Conservation (phyloP, 2,888 invertebrate species). For the Masnerella sp. region DNA sequence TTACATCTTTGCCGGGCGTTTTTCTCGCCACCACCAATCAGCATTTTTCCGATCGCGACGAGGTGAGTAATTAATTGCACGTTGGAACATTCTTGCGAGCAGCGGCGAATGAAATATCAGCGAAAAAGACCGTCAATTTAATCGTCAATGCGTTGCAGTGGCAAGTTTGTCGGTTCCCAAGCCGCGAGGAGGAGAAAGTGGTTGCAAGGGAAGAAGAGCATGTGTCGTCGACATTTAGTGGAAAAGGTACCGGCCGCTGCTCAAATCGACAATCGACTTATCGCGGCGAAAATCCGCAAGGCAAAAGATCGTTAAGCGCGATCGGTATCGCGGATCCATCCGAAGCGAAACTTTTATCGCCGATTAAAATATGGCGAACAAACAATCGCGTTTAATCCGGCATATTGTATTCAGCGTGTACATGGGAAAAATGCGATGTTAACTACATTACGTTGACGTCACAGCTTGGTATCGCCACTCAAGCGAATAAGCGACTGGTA, state of each 20-base stretch:
- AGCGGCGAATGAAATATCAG: conserved; percentile 54
- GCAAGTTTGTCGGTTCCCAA: conserved; percentile 37
- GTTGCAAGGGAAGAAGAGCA: conserved; percentile 54
- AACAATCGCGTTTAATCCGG: conserved; percentile 48
- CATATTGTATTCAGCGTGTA: conserved; percentile 40
- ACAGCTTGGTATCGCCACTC: conserved; percentile 38
- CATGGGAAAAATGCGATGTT: conserved; percentile 51
- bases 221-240: conserved; percentile 36
- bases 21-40: conserved; percentile 52
- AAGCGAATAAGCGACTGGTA: conserved; percentile 41
- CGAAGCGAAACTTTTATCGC: conserved; percentile 22
- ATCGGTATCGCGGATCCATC: no score
- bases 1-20: conserved; percentile 50
- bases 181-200: conserved; percentile 51
- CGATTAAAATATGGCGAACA: conserved; percentile 37
- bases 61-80: conserved; percentile 56
- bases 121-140: conserved; percentile 56
- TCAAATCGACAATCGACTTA: no score
- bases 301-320: no score
- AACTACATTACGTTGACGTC: conserved; percentile 49
- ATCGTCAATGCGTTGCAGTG: conserved; percentile 43
- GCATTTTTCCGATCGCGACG: conserved; percentile 49
- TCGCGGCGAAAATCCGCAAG: no score
- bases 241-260: no score
- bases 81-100: conserved; percentile 48